Evolutionary conservation across 2,888 invertebrate genomes (phyloP), one percentile per base, ranked within the genome.

Genomic region (Autographa pulchrina): DNA sequence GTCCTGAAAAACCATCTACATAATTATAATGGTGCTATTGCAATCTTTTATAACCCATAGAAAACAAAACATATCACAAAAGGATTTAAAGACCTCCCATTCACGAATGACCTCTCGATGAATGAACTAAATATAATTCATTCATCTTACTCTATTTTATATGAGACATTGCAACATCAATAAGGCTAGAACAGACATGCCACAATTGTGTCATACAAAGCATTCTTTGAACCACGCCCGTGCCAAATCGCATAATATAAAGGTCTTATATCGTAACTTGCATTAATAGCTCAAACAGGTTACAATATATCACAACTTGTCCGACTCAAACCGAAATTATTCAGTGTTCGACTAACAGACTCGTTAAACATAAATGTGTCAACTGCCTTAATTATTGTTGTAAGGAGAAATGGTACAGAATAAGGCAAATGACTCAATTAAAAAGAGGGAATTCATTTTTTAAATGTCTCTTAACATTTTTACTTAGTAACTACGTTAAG

Each of bases 191-290:
- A 68, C 66, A 67, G 68, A 79, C 84, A 77, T 81, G 78, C 70
- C 71, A 74, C 73, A 72, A 81, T 75, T 65, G 70, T 78, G 68
- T 84, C 72, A 77, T 73, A 71, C 72, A 80, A 77, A 77, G 74
- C 71, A 70, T 80, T 80, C 70, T 74, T 74, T 67, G 68, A 63
- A 72, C 86, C 80, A 81, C 86, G 81, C 86, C 86, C 70, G 73
- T 76, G 72, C 70, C 78, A 70, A 80, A 85, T 81, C 81, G 85
- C 60, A 80, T 77, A 81, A 83, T 78, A 70, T 75, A 86, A 86
- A 85, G 82, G 80, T 84, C 86, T 85, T 54, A 72, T 80, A 78
- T 74, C 77, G 78, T 77, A 83, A 83, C 74, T 72, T 61, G 72
- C 65, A 67, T 77, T 72, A 69, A 79, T 67, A 65, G 35, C 66